Evolutionary conservation across 2,797 vertebrate species (phyloP).

Genomic region (Menidia menidia): DNA sequence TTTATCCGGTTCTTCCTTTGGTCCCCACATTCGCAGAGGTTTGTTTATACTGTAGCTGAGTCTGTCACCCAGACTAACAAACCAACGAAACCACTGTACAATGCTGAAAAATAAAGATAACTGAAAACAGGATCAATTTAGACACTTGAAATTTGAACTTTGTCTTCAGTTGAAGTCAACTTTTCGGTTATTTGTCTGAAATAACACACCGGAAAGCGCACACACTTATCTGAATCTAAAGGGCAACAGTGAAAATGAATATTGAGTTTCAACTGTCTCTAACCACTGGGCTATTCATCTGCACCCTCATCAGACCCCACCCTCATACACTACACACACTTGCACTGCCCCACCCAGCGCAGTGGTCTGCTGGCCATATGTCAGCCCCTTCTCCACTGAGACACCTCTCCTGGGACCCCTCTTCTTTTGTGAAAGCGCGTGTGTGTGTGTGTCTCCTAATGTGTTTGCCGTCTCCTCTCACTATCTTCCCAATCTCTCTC

Average conservation of each 20-base stretch:
- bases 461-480: constrained; percentile 45
- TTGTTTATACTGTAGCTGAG: constrained; percentile 53
- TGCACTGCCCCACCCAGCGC: constrained; percentile 71
- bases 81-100: neutral
- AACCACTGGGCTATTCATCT: constrained; percentile 77
- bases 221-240: constrained; percentile 32
- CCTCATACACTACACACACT: constrained; percentile 52
- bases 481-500: constrained; percentile 30
- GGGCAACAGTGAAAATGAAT: constrained; percentile 72
- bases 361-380: constrained; percentile 84
- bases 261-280: constrained; percentile 78
- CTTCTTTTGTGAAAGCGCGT: constrained; percentile 49
- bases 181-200: neutral
- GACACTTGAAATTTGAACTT: neutral
- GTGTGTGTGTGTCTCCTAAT: constrained; percentile 29
- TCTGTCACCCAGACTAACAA: constrained; percentile 5
- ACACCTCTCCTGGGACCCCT: constrained; percentile 68
- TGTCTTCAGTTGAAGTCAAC: no score
- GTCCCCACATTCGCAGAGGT: constrained; percentile 31
- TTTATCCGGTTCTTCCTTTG: constrained; percentile 33
- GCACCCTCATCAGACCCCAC: constrained; percentile 71
- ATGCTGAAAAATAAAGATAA: neutral
- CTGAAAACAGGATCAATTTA: neutral
- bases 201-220: neutral
- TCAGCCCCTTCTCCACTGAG: constrained; percentile 72